Evolutionary conservation across 2,888 invertebrate genomes (phyloP).

Genomic region (Acanthopleura granulata): DNA sequence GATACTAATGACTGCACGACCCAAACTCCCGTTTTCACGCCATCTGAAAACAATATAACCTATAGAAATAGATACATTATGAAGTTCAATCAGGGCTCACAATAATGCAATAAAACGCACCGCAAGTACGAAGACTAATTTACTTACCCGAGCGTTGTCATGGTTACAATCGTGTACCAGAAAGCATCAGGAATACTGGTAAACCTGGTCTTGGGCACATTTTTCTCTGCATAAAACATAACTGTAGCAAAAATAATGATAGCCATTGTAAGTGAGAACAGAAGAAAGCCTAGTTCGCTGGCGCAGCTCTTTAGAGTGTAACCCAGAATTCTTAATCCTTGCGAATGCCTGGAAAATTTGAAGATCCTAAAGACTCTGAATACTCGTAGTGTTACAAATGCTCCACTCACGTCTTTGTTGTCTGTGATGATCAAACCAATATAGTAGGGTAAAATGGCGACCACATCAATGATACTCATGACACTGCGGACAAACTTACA

Average conservation of each 20-base stretch:
- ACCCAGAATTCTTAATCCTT: conserved; percentile 97
- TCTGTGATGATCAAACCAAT: conserved; percentile 97
- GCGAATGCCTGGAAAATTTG: conserved; percentile 99
- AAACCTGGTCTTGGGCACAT: conserved; percentile 96
- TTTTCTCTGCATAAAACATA: conserved; percentile 99
- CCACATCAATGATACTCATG: conserved; percentile 99
- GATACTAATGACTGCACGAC: too few relatives aligned
- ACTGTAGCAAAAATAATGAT: conserved; percentile 99
- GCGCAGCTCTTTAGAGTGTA: conserved; percentile 99
- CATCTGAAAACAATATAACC: neutral
- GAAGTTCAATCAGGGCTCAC: neutral
- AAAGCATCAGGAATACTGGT: conserved; percentile 99
- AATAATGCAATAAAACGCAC: neutral
- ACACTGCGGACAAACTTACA: conserved; percentile 98
- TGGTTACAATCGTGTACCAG: conserved; percentile 99
- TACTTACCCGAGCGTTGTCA: conserved; percentile 98
- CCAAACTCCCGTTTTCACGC: too few relatives aligned
- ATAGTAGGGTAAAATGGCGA: conserved; percentile 99
- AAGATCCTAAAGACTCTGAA: conserved; percentile 99
- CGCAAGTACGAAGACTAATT: neutral
- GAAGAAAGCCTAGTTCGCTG: conserved; percentile 98
- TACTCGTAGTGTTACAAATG: conserved; percentile 98
- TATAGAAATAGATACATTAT: neutral
- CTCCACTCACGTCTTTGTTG: conserved; percentile 98
- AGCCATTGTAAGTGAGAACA: conserved; percentile 99